Evolutionary conservation across 1,140 invertebrate genomes (phyloP).

Genomic region (Bombus confusus): DNA sequence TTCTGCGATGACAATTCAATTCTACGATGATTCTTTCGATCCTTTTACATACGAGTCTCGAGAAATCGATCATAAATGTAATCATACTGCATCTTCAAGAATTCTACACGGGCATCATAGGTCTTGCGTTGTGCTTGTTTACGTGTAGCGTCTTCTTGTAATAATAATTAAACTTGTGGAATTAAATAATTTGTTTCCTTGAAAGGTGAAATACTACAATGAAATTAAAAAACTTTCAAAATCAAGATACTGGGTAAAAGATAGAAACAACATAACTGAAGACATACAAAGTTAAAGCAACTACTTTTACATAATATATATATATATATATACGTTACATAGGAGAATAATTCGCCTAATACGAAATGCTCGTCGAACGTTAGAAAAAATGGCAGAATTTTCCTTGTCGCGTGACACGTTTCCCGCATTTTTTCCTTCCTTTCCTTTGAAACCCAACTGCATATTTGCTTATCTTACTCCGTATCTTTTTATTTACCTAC

Average conservation of each 20-base stretch:
- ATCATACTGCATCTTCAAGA: neutral
- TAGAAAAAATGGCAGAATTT: neutral
- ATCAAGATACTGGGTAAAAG: no score
- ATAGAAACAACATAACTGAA: neutral
- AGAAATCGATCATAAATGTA: neutral
- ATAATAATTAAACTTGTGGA: no score
- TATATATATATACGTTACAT: no score
- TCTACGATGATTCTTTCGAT: neutral
- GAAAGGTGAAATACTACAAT: no score
- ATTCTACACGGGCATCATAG: neutral
- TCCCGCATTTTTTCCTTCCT: neutral
- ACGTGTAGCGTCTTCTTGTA: no score
- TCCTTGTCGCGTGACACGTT: no score
- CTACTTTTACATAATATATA: neutral
- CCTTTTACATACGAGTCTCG: neutral
- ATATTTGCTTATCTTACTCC: slow-evolving; percentile 1
- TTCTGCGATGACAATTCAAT: no score
- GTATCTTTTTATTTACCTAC: neutral
- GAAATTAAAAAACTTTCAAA: neutral
- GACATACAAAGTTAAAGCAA: neutral
- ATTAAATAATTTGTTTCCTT: no score
- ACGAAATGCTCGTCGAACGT: neutral
- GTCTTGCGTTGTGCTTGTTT: no score
- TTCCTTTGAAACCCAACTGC: neutral
- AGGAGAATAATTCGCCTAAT: neutral